Conservation (phyloP, 2,797 vertebrate genomes). For the Margarornis squamiger region DNA sequence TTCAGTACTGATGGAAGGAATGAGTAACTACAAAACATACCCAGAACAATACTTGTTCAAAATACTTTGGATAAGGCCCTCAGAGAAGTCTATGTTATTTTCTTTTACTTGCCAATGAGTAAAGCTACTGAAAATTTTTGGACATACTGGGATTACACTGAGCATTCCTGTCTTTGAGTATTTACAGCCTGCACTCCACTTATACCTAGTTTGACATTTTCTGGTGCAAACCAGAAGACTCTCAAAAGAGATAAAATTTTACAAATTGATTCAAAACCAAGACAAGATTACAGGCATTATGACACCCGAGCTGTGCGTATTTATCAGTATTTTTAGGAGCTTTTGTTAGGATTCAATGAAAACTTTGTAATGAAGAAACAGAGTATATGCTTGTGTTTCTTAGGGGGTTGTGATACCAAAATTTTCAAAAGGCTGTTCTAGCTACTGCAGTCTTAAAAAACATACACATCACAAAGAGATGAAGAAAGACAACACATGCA, state of each 20-base stretch:
- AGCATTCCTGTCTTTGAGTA: not conserved
- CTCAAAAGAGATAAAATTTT: not conserved
- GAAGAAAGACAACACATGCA: not conserved
- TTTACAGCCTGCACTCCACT: not conserved
- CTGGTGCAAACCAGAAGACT: not conserved
- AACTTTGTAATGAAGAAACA: not conserved
- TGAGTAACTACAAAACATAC: not conserved
- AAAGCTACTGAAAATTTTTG: not conserved
- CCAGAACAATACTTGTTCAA: not conserved
- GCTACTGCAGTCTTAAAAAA: not conserved
- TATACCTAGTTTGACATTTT: not conserved
- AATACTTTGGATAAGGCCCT: not conserved
- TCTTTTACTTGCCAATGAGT: not conserved
- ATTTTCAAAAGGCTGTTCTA: not conserved
- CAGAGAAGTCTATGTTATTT: not conserved
- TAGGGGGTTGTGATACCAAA: not conserved
- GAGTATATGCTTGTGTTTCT: accelerated
- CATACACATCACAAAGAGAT: not conserved
- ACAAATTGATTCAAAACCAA: not conserved
- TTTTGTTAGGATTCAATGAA: not conserved
- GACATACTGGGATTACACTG: not conserved
- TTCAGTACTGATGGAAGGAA: not conserved
- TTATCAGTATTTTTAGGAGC: not conserved
- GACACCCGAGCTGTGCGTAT: not conserved
- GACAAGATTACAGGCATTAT: not conserved